Base-by-base conservation (phyloP, 2,113 vertebrate species). In the Mus spicilegus region DNA sequence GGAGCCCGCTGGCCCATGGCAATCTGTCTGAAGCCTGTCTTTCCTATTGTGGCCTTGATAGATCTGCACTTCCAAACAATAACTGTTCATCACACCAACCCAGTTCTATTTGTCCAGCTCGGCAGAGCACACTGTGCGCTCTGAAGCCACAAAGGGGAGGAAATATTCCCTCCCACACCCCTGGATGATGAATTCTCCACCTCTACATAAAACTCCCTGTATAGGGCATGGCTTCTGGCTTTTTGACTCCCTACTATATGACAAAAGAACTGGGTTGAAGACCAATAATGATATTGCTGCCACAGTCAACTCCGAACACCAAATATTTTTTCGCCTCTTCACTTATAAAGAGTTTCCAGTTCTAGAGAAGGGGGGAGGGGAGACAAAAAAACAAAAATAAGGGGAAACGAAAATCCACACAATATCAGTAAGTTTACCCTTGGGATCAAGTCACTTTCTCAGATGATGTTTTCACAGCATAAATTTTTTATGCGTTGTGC, bases 401-500 rank as follows among this genome's bases (percentile, higher is more conserved):
- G 89, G 93, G 39, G 81, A 93, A 89, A 96, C 76, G 63, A 95
- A 97, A 97, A 54, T 65, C 26, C 72, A 96, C 39, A 92, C 46
- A 75, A 4, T 90, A 91, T 92, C 92, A 95, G 10, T 89, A 96
- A 84, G 36, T 87, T 95, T 94, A 84, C 88, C 69, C 88, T 87
- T 39, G 93, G 95, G 96, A 95, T 96, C 77, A 94, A 96, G 95
- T 85, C 86, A 80, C 78, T 94, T 93, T 96, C 90, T 96, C 82
- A 78, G 65, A 51, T 89, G 76, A 51, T 90, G n/a, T 95, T 96
- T 97, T 92, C 90, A 97, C 85, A 95, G 77, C 63, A 92, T 92
- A 85, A 92, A 67, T 97, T 36, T 92, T 94, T 98, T 87, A 93
- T 90, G 49, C 20, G 54, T 95, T 91, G 67, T 95, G 77, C 92